Base-by-base conservation (phyloP, 2,113 vertebrate species). In the Columba livia region DNA sequence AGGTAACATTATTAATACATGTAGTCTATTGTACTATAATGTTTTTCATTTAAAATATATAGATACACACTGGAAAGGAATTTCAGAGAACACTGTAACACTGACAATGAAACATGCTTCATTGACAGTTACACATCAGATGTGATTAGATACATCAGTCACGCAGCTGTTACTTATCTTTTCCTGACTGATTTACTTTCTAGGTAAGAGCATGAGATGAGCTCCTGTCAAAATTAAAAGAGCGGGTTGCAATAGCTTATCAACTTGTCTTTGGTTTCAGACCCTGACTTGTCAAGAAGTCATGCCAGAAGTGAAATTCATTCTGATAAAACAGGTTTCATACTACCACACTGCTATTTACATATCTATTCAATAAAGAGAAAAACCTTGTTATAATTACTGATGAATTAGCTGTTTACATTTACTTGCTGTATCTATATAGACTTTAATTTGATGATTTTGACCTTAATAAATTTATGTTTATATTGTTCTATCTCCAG, bases 201-300 rank as follows among this genome's bases (percentile, higher is more conserved):
- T n/a, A 61, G 21, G 34, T 74, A 96, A 95, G 47, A 94, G 79
- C 61, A 64, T 62, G 34, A 97, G 80, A 53, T 14, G 24, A 51
- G 57, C 65, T 85, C 28, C 34, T 42, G 34, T 62, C 85, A 79
- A 58, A 64, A 71, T 53, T 70, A 80, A 93, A 88, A 95, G 71
- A 81, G 44, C 53, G 95, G 84, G 67, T 82, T 94, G 89, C 93
- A 95, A 96, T 64, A 85, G 53, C 60, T 85, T 93, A 89, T 97
- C 93, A 96, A 94, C 77, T 80, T 94, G 75, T 65, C 75, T 86
- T 95, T 96, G 82, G 38, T 95, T 95, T 97, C 95, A 84, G 77
- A 74, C 40, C 74, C 47, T 61, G 56, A 61, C 2, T 38, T 62
- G 10, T 36, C 31, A 28, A 42, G 32, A 88, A 86, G 75, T 85